Evolutionary conservation across 2,113 vertebrate genomes (phyloP).

Genomic region (Cairina moschata): DNA sequence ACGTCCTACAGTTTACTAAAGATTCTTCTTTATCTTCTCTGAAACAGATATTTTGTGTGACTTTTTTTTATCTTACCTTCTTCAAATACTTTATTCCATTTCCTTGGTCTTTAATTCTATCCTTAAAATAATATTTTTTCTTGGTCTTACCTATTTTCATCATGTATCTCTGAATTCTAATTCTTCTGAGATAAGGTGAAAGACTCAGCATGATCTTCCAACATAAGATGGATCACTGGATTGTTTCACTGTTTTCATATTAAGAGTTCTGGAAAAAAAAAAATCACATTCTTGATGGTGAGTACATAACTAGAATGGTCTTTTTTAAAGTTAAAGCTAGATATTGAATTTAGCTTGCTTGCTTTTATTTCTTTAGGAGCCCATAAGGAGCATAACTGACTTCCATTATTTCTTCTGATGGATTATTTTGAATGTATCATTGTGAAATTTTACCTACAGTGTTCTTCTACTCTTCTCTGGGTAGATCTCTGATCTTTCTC

Average conservation of each 20-base stretch:
- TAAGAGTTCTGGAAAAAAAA: background rate
- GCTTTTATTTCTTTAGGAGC: background rate
- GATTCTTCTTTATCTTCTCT: background rate
- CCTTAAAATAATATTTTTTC: background rate
- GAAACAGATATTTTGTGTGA: background rate
- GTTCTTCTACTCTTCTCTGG: background rate
- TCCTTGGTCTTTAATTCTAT: background rate
- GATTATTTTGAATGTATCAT: background rate
- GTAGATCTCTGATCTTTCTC: background rate
- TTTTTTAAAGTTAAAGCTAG: background rate
- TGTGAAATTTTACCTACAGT: background rate
- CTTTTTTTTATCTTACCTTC: background rate
- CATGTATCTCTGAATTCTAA: background rate
- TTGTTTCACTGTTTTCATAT: background rate
- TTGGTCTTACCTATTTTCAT: background rate
- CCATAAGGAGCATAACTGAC: background rate
- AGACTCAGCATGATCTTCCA: background rate
- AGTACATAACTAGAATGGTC: background rate
- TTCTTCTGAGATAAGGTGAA: background rate
- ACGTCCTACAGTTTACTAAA: background rate
- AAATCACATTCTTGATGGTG: background rate
- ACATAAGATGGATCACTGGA: background rate
- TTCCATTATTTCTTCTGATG: background rate
- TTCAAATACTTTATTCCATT: background rate
- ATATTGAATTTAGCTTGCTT: background rate